Evolutionary conservation across 2,888 invertebrate species (phyloP).

Genomic region (Nomada lathburiana): DNA sequence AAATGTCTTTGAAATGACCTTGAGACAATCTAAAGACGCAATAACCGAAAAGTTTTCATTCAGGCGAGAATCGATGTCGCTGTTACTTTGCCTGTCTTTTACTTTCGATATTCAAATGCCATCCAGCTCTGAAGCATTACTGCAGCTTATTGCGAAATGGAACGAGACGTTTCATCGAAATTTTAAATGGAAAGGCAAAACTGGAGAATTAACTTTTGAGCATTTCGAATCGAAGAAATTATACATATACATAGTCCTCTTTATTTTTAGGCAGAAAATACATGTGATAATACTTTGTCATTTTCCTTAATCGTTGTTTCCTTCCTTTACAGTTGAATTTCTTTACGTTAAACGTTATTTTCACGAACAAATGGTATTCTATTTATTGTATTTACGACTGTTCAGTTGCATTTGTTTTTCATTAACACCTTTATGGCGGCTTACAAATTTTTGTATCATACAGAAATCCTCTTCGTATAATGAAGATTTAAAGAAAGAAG

Average conservation of each 20-base stretch:
- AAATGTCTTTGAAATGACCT: too few species aligned
- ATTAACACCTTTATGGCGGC: not conserved
- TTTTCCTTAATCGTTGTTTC: not conserved
- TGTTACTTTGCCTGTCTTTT: too few species aligned
- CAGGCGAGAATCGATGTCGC: too few species aligned
- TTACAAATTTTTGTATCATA: not conserved
- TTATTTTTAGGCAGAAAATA: slow-evolving; percentile 23
- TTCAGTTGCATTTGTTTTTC: not conserved
- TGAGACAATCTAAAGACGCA: too few species aligned
- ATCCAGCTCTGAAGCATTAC: too few species aligned
- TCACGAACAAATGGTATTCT: not conserved
- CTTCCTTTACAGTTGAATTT: not conserved
- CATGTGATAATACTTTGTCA: slow-evolving; percentile 24
- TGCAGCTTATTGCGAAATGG: too few species aligned
- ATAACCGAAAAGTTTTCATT: too few species aligned
- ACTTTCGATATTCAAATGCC: too few species aligned
- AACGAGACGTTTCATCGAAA: too few species aligned
- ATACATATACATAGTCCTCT: slow-evolving; percentile 33
- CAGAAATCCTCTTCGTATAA: not conserved
- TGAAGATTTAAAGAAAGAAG: not conserved
- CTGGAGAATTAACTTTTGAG: not conserved
- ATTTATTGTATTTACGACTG: not conserved
- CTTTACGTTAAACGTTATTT: not conserved
- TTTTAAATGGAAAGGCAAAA: not conserved
- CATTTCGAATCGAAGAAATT: slow-evolving; percentile 2